These are phyloP conservation scores for Standfussiana lucernea DNA, from an alignment of 2,888 invertebrate genomes.

Conservation along the genomic window DNA sequence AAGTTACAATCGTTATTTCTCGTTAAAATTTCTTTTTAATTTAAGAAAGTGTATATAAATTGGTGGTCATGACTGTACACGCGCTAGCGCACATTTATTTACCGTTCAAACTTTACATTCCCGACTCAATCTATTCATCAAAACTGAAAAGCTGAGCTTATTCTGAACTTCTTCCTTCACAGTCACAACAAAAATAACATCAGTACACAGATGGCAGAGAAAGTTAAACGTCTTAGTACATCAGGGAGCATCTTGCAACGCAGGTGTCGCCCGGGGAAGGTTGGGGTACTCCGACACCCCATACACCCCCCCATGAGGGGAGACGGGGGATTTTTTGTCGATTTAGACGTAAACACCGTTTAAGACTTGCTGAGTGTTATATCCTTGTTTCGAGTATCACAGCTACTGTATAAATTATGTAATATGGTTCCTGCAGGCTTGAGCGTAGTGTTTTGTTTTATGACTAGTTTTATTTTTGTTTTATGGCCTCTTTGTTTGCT, in stretches of 20 bases:
- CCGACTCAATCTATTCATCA: slow-evolving; percentile 18
- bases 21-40: too few species aligned
- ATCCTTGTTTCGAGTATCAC: slow-evolving; percentile 64
- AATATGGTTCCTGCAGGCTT: slow-evolving; percentile 37
- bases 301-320: slow-evolving; percentile 60
- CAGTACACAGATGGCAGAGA: slow-evolving; percentile 49
- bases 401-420: slow-evolving; percentile 59
- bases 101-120: background rate
- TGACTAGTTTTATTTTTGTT: slow-evolving; percentile 12
- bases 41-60: too few species aligned
- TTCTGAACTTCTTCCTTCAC: slow-evolving; percentile 25
- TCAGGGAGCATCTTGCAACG: slow-evolving; percentile 77
- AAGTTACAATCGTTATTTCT: too few species aligned
- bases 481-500: background rate
- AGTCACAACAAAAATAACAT: slow-evolving; percentile 53
- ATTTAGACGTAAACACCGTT: slow-evolving; percentile 84
- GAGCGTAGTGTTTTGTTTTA: slow-evolving; percentile 40
- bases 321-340: slow-evolving; percentile 80
- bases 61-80: too few species aligned
- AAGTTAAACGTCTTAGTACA: slow-evolving; percentile 76
- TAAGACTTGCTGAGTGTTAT: slow-evolving; percentile 73
- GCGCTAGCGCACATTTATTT: background rate
- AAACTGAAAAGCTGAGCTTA: slow-evolving; percentile 23
- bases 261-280: slow-evolving; percentile 77
- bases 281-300: slow-evolving; percentile 63